Evolutionary conservation across 2,888 invertebrate genomes (phyloP).

Genomic region (Andrena flavipes): DNA sequence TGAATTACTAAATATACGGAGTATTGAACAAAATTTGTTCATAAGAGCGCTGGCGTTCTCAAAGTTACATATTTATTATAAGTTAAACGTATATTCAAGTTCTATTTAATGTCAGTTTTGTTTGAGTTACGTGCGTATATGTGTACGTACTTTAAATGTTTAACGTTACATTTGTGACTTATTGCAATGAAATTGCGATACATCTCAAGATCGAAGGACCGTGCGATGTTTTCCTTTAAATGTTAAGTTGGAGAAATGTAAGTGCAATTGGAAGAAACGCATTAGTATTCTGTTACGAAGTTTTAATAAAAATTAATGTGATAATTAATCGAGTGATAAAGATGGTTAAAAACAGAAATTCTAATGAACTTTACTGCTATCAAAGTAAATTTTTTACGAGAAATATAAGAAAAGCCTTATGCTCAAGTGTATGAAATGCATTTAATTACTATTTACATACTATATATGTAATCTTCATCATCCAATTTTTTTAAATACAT

Average conservation of each 20-base stretch:
- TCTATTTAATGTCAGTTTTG: constrained; percentile 23
- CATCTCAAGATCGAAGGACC: background rate
- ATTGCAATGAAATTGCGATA: constrained; percentile 10
- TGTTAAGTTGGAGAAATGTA: background rate
- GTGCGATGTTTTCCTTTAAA: constrained; percentile 16
- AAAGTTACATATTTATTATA: constrained; percentile 37
- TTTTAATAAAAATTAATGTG: background rate
- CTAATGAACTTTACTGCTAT: constrained; percentile 9
- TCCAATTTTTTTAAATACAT: background rate
- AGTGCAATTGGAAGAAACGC: constrained; percentile 8
- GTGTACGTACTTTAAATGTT: constrained; percentile 8
- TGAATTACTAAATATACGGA: constrained; percentile 1
- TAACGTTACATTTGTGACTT: background rate
- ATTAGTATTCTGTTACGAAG: constrained; percentile 1
- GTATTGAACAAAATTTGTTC: background rate
- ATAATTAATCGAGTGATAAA: background rate
- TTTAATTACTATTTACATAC: background rate
- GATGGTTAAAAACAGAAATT: background rate
- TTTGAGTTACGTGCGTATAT: background rate
- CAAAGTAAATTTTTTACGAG: constrained; percentile 23
- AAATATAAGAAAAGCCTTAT: background rate
- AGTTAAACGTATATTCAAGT: constrained; percentile 8
- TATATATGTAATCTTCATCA: background rate
- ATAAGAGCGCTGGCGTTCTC: constrained; percentile 55
- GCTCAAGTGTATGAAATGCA: constrained; percentile 15